These are phyloP conservation scores for Mesochorus sp. DNA, from an alignment of 2,888 invertebrate species.

Conservation along the genomic window DNA sequence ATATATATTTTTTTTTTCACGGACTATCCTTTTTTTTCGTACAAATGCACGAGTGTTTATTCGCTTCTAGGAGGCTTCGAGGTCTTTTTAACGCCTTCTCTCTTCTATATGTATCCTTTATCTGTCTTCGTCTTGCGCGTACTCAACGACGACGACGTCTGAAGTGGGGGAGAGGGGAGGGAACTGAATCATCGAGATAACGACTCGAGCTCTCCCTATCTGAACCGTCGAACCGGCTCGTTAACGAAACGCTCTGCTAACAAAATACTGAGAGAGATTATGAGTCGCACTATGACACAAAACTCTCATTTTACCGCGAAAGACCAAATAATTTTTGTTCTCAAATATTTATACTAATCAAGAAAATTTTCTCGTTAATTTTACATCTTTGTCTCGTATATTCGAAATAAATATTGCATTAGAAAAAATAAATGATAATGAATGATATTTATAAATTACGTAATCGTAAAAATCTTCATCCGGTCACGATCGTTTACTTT, in stretches of 20 bases:
- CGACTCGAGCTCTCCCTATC: constrained; percentile 54
- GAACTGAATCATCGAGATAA: constrained; percentile 71
- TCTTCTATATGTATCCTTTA: background rate
- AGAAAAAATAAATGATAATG: background rate
- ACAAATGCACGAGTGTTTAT: no score
- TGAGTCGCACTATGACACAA: constrained; percentile 7
- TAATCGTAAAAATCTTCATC: background rate
- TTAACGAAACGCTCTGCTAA: constrained; percentile 45
- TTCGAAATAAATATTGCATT: no score
- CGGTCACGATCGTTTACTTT: background rate
- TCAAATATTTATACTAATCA: no score
- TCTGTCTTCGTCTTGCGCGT: constrained; percentile 24
- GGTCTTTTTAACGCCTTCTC: no score
- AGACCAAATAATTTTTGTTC: background rate
- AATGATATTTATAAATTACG: background rate
- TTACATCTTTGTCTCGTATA: no score
- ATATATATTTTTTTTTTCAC: no score
- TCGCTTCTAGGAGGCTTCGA: no score
- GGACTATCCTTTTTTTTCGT: no score
- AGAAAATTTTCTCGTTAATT: no score
- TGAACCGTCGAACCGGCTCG: constrained; percentile 37
- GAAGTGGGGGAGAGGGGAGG: no score
- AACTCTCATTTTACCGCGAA: background rate
- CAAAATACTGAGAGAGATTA: constrained; percentile 19
- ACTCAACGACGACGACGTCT: constrained; percentile 29